Conservation (phyloP, 2,888 invertebrate species). For the Ametastegia equiseti region DNA sequence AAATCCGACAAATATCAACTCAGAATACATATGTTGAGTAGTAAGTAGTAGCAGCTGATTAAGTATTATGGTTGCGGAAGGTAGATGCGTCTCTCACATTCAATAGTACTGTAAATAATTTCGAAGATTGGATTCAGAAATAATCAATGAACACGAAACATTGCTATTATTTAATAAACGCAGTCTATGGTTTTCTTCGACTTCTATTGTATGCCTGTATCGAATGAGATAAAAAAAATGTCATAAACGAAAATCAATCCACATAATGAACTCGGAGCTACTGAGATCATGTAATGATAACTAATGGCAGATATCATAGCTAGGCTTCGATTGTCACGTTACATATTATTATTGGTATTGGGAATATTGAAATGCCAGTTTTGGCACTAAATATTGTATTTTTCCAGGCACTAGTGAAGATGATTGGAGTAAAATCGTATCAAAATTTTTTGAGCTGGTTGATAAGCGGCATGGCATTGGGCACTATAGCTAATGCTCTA, state of each 20-base stretch:
- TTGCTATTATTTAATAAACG: not conserved
- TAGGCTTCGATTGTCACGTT: too few relatives aligned
- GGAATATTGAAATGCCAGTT: not conserved
- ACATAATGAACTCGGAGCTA: not conserved
- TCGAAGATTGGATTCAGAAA: not conserved
- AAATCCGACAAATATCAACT: too few relatives aligned
- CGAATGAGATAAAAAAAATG: not conserved
- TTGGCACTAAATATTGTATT: not conserved
- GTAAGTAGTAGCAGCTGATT: not conserved
- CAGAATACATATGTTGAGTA: not conserved
- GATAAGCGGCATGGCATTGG: conserved; percentile 66
- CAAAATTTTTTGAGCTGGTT: conserved; percentile 72
- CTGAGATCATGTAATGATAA: too few relatives aligned
- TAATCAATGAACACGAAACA: not conserved
- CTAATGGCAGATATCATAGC: too few relatives aligned
- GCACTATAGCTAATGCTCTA: conserved; percentile 64
- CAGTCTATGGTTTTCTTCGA: too few relatives aligned
- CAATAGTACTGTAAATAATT: not conserved
- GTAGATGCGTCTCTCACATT: not conserved
- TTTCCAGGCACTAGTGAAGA: conserved; percentile 69
- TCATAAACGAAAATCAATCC: not conserved
- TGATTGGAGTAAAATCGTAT: conserved; percentile 69
- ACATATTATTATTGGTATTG: not conserved
- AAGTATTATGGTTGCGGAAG: not conserved
- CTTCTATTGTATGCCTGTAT: not conserved